These are phyloP conservation scores for Origma solitaria DNA, from an alignment of 2,113 vertebrate genomes.

Conservation along the genomic window DNA sequence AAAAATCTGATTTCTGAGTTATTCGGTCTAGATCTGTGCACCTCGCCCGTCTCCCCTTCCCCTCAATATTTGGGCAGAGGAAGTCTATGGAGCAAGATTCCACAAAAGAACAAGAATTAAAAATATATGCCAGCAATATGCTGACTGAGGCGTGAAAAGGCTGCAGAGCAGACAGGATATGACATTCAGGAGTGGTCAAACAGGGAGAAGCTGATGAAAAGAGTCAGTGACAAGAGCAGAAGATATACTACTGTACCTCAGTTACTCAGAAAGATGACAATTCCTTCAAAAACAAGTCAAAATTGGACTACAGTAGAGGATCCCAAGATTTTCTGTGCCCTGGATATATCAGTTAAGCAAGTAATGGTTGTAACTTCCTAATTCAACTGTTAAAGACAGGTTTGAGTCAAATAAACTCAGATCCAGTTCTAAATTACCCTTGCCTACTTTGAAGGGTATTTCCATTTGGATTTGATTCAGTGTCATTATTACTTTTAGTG, in stretches of 20 bases:
- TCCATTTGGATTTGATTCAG: not conserved
- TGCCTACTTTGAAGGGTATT: not conserved
- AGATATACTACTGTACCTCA: not conserved
- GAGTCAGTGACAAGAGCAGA: not conserved
- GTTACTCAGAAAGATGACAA: not conserved
- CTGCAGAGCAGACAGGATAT: not conserved
- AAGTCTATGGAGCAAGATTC: not conserved
- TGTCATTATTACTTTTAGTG: not conserved
- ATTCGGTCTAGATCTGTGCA: not conserved
- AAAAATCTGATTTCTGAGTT: not conserved
- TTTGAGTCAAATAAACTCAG: not conserved
- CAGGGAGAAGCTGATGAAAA: not conserved
- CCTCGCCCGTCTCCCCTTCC: fast-evolving
- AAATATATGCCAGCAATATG: not conserved
- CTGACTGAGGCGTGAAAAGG: not conserved
- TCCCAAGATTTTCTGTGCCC: not conserved
- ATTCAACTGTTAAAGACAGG: not conserved
- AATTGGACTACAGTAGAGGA: not conserved
- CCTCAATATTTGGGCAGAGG: not conserved
- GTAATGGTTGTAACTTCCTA: not conserved
- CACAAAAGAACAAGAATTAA: not conserved
- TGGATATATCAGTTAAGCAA: not conserved
- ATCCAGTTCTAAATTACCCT: not conserved
- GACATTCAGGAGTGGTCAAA: not conserved
- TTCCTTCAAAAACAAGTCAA: not conserved